These are phyloP conservation scores for Eulithis prunata DNA, from an alignment of 2,888 invertebrate genomes.

Conservation along the genomic window DNA sequence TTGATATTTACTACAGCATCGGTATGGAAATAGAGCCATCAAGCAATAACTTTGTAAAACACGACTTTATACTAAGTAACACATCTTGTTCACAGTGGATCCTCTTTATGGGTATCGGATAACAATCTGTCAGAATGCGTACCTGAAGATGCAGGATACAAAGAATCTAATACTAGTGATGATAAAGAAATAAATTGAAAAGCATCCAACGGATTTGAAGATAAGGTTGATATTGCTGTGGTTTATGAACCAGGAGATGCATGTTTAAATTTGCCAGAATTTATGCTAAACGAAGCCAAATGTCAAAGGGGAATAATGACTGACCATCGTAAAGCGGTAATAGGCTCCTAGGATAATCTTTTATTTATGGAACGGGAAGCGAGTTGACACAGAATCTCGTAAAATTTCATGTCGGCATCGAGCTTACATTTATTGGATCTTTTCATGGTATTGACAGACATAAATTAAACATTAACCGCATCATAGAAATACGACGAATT, in stretches of 20 bases:
- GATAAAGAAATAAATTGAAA: constrained; percentile 10
- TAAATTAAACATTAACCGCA: constrained; percentile 23
- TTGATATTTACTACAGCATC: constrained; percentile 10
- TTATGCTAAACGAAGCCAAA: constrained; percentile 54
- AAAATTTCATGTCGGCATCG: constrained; percentile 44
- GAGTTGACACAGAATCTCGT: constrained; percentile 50
- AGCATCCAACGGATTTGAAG: constrained; percentile 25
- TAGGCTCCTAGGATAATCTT: constrained; percentile 49
- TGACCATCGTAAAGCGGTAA: constrained; percentile 53
- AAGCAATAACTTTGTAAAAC: constrained; percentile 41
- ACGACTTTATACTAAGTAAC: constrained; percentile 47
- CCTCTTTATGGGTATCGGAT: constrained; percentile 53
- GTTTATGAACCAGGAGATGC: constrained; percentile 5
- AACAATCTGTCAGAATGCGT: constrained; percentile 53
- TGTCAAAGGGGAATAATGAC: constrained; percentile 59
- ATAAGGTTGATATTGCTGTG: constrained; percentile 33
- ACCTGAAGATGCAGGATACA: constrained; percentile 38
- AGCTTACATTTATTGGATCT: constrained; percentile 41
- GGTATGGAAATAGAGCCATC: constrained; percentile 34
- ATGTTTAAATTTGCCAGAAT: constrained; percentile 39
- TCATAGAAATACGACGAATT: constrained; percentile 10
- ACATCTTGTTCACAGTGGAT: constrained; percentile 49
- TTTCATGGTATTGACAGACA: constrained; percentile 32
- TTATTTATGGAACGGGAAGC: constrained; percentile 60
- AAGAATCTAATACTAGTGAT: constrained; percentile 23